Evolutionary conservation across 1,140 invertebrate genomes (phyloP).

Genomic region (Acromyrmex echinatior): DNA sequence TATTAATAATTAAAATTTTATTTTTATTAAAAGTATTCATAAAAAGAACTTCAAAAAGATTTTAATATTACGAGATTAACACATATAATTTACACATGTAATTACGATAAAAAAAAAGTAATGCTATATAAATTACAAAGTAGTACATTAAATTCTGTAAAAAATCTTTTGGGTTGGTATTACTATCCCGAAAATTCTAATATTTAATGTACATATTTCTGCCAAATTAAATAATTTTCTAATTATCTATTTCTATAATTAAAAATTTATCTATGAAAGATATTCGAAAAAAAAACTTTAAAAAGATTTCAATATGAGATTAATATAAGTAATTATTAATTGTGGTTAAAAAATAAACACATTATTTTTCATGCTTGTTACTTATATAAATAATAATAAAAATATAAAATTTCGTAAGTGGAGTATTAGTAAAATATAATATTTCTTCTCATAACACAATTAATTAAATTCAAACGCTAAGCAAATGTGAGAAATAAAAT

Average conservation of each 20-base stretch:
- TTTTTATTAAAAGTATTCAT: constrained; percentile 5
- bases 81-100: neutral
- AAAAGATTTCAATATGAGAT: neutral
- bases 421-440: neutral
- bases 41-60: neutral
- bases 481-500: neutral
- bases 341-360: neutral
- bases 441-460: neutral
- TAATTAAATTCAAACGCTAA: neutral
- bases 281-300: neutral
- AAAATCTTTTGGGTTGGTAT: neutral
- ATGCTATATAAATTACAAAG: neutral
- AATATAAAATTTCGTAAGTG: neutral
- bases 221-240: neutral
- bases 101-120: neutral
- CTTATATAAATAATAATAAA: neutral
- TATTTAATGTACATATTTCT: neutral
- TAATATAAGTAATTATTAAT: neutral
- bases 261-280: neutral
- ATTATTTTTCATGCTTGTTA: neutral
- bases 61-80: neutral
- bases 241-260: neutral
- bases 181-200: neutral
- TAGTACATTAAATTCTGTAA: neutral
- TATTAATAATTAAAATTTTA: neutral